These are phyloP conservation scores for Sciurus carolinensis DNA, from an alignment of 2,797 vertebrate genomes.

Conservation along the genomic window DNA sequence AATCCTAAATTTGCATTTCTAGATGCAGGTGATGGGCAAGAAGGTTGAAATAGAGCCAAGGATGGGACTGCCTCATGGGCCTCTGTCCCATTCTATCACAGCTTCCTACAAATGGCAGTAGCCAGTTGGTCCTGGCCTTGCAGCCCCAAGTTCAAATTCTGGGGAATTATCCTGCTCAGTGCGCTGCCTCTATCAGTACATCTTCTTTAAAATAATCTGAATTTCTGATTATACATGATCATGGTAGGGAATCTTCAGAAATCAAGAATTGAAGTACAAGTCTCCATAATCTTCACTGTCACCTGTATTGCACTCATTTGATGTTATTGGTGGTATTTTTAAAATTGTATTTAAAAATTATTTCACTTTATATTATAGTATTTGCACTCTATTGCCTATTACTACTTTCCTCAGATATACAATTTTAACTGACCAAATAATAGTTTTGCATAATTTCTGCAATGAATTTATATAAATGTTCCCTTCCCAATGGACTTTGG, in stretches of 20 bases:
- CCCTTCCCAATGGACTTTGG: not conserved
- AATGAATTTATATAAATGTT: not conserved
- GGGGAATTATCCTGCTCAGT: not conserved
- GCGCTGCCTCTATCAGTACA: too few species aligned
- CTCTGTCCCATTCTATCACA: not conserved
- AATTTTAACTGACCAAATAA: constrained; percentile 41
- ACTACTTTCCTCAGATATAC: not conserved
- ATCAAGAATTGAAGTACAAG: not conserved
- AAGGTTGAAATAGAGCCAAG: not conserved
- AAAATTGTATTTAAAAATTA: constrained; percentile 10
- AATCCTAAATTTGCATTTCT: not conserved
- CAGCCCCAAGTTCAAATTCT: not conserved
- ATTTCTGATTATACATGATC: constrained; percentile 23
- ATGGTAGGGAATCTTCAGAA: not conserved
- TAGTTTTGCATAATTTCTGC: not conserved
- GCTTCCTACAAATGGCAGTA: not conserved
- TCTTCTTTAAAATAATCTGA: not conserved
- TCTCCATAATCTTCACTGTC: not conserved
- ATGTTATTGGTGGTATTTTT: not conserved
- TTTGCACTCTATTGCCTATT: constrained; percentile 39
- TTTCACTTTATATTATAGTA: not conserved
- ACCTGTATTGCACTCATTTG: not conserved
- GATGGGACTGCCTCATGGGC: accelerated
- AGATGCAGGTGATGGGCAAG: not conserved
- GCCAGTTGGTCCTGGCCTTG: not conserved